Evolutionary conservation across 1,140 invertebrate genomes (phyloP), one percentile per base, ranked within the genome.

Genomic region (Trichoplusia ni): DNA sequence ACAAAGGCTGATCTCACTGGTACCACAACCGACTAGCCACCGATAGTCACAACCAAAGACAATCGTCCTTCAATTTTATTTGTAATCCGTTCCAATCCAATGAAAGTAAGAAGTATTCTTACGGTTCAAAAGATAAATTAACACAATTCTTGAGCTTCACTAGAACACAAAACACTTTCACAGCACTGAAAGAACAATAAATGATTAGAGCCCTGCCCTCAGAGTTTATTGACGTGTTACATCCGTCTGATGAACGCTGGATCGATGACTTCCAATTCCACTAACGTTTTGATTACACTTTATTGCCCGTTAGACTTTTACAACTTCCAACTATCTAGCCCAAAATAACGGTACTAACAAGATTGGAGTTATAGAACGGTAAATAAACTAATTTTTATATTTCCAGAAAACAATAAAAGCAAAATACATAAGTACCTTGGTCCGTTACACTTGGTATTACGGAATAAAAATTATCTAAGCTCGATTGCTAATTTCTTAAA

Each of bases 151-250:
- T 13, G 35, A 25, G 27, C 11, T 35, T 54, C 64, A 67, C 64
- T 54, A 21, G 18, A 37, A 46, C 47, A 61, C 11, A 65, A 49
- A 82, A 70, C 80, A 90, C 83, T 89, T 89, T 85, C 82, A 85
- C 84, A 81, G 68, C 73, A 83, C 78, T 73, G 64, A 65, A 74
- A 74, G 64, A 75, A 77, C 75, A 74, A 78, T 72, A 80, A 84
- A 76, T 79, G n/a, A n/a, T 77, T 51, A 21, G 59, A 86, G 85
- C 84, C 85, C 87, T 82, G 84, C 87, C 87, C 87, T 85, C 75
- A 18, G 66, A 84, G 64, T 88, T 82, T 90, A 90, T 90, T 90
- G 87, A 90, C 87, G 87, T 90, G 87, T 90, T 86, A 90, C 84
- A 86, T 90, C 83, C 84, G 84, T 85, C 77, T 74, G 72, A 62